These are phyloP conservation scores for Marronus borbonicus DNA, from an alignment of 2,888 invertebrate genomes.

Conservation along the genomic window DNA sequence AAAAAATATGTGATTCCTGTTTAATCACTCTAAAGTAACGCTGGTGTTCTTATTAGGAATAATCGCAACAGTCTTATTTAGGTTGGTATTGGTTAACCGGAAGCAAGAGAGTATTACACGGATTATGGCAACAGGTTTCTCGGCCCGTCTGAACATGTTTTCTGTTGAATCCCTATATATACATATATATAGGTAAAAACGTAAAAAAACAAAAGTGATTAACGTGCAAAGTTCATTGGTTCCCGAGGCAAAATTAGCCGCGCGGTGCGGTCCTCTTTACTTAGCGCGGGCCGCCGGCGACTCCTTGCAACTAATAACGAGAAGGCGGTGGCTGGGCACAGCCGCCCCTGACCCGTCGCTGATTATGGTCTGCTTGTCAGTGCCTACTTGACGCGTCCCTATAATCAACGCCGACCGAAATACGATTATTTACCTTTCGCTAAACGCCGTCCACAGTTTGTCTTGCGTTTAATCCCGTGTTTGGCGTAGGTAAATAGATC, in stretches of 20 bases:
- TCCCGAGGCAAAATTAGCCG: constrained; percentile 17
- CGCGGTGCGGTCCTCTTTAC: constrained; percentile 51
- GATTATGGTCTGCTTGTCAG: constrained; percentile 57
- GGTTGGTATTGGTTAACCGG: too few species aligned
- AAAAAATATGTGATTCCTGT: too few species aligned
- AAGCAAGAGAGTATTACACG: too few species aligned
- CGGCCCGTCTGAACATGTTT: too few species aligned
- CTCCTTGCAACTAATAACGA: constrained; percentile 56
- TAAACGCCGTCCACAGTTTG: constrained; percentile 56
- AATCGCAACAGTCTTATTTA: too few species aligned
- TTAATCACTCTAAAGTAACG: too few species aligned
- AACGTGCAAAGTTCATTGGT: constrained; percentile 36
- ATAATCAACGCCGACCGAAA: constrained; percentile 59
- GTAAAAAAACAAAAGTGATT: constrained; percentile 27
- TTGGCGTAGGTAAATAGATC: constrained; percentile 43
- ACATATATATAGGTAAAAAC: background rate
- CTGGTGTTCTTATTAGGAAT: too few species aligned
- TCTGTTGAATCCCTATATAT: background rate
- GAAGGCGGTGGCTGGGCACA: constrained; percentile 53
- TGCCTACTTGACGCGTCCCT: constrained; percentile 57
- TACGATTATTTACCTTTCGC: constrained; percentile 60
- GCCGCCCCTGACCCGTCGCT: constrained; percentile 53
- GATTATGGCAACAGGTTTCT: too few species aligned
- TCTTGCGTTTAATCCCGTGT: constrained; percentile 45
- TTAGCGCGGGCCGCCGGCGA: constrained; percentile 54